Evolutionary conservation across 2,888 invertebrate genomes (phyloP).

Genomic region (Glyphotaelius pellucidus): DNA sequence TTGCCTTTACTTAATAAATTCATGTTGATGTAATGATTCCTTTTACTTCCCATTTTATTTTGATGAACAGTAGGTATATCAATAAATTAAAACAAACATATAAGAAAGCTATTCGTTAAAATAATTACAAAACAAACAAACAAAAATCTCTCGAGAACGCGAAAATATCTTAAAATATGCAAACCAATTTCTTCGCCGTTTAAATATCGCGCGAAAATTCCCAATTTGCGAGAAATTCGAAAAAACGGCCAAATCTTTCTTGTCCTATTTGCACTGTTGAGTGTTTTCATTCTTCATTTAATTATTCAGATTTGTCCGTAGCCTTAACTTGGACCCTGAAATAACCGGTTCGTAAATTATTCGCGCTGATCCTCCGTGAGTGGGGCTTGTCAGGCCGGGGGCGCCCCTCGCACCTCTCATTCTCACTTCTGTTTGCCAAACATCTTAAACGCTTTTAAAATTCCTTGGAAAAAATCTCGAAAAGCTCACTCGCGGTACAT

Average conservation of each 20-base stretch:
- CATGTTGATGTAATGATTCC: too few relatives aligned
- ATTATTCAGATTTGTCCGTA: constrained; percentile 33
- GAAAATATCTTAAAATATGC: too few relatives aligned
- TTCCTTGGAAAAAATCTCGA: not conserved
- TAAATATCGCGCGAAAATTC: too few relatives aligned
- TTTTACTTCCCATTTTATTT: too few relatives aligned
- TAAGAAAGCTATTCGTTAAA: too few relatives aligned
- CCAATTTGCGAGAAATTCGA: not conserved
- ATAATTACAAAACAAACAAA: too few relatives aligned
- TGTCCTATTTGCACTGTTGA: constrained; percentile 6
- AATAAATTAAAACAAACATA: too few relatives aligned
- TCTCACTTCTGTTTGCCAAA: constrained; percentile 1
- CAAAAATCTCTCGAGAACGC: too few relatives aligned
- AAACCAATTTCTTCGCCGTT: too few relatives aligned
- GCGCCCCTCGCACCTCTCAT: not conserved
- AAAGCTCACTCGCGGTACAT: too few relatives aligned
- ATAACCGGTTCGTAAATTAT: constrained; percentile 39
- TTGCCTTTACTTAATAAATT: too few relatives aligned
- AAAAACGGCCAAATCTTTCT: not conserved
- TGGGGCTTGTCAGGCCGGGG: not conserved
- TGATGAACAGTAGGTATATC: too few relatives aligned
- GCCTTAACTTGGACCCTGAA: constrained; percentile 25
- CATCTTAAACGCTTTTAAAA: constrained; percentile 20
- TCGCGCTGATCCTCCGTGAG: constrained; percentile 17
- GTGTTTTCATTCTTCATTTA: constrained; percentile 30